Evolutionary conservation across 2,888 invertebrate genomes (phyloP).

Genomic region (Itoplectis maculator): DNA sequence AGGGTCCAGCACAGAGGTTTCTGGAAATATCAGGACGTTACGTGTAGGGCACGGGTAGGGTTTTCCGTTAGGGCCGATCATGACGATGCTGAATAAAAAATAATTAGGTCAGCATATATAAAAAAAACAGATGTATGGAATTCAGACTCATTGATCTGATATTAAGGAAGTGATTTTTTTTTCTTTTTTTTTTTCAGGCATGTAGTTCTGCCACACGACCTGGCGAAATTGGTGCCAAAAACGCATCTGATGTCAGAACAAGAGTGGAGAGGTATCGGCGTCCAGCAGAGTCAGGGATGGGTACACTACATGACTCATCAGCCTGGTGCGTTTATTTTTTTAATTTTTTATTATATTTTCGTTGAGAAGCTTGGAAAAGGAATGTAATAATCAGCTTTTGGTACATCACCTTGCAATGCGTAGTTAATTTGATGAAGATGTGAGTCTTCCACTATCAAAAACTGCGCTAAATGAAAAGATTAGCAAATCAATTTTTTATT

Average conservation of each 20-base stretch:
- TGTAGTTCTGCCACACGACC: slow-evolving; percentile 96
- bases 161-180: not conserved
- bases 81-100: not conserved
- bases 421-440: not conserved
- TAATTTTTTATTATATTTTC: slow-evolving; percentile 68
- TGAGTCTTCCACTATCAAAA: not conserved
- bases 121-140: not conserved
- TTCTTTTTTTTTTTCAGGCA: slow-evolving; percentile 87
- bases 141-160: not conserved
- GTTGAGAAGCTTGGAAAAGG: slow-evolving; percentile 78
- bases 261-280: slow-evolving; percentile 97
- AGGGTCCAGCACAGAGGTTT: not conserved
- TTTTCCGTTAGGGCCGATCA: not conserved
- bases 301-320: slow-evolving; percentile 98
- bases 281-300: slow-evolving; percentile 99
- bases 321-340: slow-evolving; percentile 89
- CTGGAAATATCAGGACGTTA: not conserved
- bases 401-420: not conserved
- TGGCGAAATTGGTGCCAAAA: slow-evolving; percentile 95
- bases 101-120: not conserved
- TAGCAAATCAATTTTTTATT: not conserved
- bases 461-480: not conserved
- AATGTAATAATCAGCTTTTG: not conserved
- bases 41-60: not conserved
- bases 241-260: slow-evolving; percentile 96